Evolutionary conservation across 2,113 vertebrate species (phyloP).

Genomic region (Myrmecobius fasciatus): DNA sequence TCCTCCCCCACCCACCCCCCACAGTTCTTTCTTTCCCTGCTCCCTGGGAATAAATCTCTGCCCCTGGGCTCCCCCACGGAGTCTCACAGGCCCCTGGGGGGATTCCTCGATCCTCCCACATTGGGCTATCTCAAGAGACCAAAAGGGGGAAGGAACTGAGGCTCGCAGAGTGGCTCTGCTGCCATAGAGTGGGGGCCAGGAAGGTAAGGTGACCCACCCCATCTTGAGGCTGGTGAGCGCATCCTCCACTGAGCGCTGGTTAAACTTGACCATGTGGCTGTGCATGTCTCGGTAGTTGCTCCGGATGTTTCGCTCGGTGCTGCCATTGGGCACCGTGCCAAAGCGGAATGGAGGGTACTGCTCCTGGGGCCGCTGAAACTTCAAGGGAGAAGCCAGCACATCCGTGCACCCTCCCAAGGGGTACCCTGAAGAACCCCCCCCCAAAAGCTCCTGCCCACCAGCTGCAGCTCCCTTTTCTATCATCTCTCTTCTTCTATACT

Average conservation of each 20-base stretch:
- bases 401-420: too few relatives aligned
- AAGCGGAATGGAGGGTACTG: constrained; percentile 98
- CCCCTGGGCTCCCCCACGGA: background rate
- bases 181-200: too few relatives aligned
- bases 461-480: background rate
- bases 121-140: background rate
- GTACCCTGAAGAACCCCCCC: background rate
- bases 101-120: background rate
- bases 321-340: constrained; percentile 97
- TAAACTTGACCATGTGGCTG: constrained; percentile 98
- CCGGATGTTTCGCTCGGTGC: constrained; percentile 97
- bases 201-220: constrained; percentile 84
- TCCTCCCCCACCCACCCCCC: background rate
- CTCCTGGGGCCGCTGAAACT: constrained; percentile 98
- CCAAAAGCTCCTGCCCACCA: background rate
- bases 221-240: constrained; percentile 97
- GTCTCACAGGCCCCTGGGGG: background rate
- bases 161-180: background rate
- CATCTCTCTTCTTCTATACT: fast-evolving
- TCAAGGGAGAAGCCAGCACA: background rate
- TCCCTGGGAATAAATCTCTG: background rate
- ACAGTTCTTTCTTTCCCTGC: background rate
- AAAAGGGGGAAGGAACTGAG: background rate
- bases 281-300: constrained; percentile 99
- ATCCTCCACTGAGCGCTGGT: constrained; percentile 97